A percentile compares a stretch with the other conserved stretches of the same genome.
Conservation (phyloP, 2,113 vertebrate species). For the Oreochromis tanganicae region DNA sequence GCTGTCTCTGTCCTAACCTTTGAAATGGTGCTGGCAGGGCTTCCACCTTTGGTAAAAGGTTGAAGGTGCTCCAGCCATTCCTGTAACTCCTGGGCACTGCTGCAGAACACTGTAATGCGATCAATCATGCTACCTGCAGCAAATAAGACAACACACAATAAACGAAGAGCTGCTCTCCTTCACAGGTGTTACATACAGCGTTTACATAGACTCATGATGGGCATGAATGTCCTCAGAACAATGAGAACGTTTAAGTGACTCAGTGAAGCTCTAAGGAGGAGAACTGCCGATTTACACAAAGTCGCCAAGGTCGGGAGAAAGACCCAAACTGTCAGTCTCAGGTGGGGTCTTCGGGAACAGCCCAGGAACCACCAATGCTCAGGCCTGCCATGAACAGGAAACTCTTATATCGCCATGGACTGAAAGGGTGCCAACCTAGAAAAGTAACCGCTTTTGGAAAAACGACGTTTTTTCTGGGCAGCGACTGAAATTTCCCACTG, state of each 20-base stretch:
- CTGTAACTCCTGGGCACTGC: slow-evolving; percentile 82
- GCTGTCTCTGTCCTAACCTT: slow-evolving; percentile 60
- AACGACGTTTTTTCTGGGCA: rapidly evolving
- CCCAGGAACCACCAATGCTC: rapidly evolving
- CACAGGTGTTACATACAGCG: rapidly evolving
- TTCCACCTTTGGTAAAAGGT: slow-evolving; percentile 81
- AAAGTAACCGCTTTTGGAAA: neutral
- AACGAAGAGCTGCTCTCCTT: neutral
- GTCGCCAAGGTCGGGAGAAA: neutral
- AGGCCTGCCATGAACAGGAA: neutral
- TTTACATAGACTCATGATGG: neutral
- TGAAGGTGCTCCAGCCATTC: slow-evolving; percentile 93
- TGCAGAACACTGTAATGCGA: slow-evolving; percentile 83
- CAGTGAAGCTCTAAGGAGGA: neutral
- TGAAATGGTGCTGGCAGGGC: slow-evolving; percentile 73
- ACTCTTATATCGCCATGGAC: neutral
- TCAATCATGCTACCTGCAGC: slow-evolving; percentile 78
- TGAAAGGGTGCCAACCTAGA: neutral
- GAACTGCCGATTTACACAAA: neutral
- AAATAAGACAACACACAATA: neutral
- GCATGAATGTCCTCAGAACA: neutral
- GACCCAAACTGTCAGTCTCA: rapidly evolving
- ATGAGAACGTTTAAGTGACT: rapidly evolving
- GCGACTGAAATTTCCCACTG: neutral
- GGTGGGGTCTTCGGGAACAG: neutral